Conservation (phyloP, 2,797 vertebrate genomes). For the Capromys pilorides region DNA sequence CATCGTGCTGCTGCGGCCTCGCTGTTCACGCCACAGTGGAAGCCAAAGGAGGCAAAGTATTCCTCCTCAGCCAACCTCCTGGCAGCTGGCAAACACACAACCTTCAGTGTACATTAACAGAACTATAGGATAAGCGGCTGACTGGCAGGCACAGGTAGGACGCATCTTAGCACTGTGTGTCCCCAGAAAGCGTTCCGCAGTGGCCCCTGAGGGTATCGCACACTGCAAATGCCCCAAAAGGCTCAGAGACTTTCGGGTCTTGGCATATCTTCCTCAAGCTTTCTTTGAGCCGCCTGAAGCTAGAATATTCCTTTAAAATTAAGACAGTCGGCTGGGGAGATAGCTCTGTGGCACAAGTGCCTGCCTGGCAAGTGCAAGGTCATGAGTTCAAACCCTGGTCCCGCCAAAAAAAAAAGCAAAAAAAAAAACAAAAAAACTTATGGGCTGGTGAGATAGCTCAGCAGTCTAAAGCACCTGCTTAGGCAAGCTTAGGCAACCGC, state of each 20-base stretch:
- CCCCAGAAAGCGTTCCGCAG: not conserved
- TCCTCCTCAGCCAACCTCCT: not conserved
- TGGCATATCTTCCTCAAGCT: not conserved
- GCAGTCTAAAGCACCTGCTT: no score
- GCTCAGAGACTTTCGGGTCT: not conserved
- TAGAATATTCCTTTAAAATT: not conserved
- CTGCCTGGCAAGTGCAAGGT: no score
- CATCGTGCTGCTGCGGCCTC: not conserved
- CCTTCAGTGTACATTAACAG: not conserved
- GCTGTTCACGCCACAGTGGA: not conserved
- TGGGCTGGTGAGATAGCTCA: no score
- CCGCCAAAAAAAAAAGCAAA: no score
- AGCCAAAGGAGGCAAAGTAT: not conserved
- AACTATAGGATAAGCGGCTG: not conserved
- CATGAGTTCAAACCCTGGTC: no score
- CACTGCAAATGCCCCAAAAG: not conserved
- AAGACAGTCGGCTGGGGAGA: not conserved
- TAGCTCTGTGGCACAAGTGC: no score
- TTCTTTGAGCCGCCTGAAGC: not conserved
- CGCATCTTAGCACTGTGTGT: not conserved
- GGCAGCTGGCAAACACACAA: not conserved
- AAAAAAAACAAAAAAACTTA: no score
- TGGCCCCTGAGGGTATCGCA: no score
- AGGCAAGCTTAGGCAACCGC: no score
- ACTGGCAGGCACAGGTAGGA: not conserved